Evolutionary conservation across 2,113 vertebrate genomes (phyloP), one percentile per base, ranked within the genome.

Genomic region (Colistium nudipinnis): DNA sequence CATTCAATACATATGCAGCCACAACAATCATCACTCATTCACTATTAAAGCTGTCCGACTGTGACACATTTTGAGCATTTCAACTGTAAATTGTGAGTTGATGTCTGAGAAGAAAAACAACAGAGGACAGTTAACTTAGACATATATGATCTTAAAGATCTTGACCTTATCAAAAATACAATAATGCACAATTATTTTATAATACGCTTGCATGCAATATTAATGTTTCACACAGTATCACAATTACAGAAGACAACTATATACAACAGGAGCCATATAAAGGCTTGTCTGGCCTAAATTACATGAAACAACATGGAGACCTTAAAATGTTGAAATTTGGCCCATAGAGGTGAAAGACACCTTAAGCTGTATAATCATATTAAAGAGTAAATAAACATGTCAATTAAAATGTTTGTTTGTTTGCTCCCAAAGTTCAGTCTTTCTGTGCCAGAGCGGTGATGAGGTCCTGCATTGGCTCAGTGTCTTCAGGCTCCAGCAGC

Each of bases 401-500:
- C 22, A 9, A 2, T 4, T 27, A 5, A 39, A 39, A 39, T 63
- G 45, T 59, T 19, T 30, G 38, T 49, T 9, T 31, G 45, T 62
- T 27, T 62, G 62, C n/a, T 62, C 43, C 62, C 56, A 19, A 56
- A 55, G 54, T 65, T 57, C 57, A 61, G 64, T n/a, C 22, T 31
- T 81, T 53, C 48, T 35, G 71, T 61, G 54, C 56, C 49, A 95
- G 86, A 63, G 89, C 86, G 1, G 55, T 52, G 76, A 94, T 92
- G 59, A 95, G 89, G 79, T 94, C 93, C 75, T 91, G 90, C 60
- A 94, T 80, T 0, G 92, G 88, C 27, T 90, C 88, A 0, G 79
- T 93, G 80, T 95, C 93, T 25, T 91, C 90, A 1, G 87, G 80
- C 11, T 94, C 93, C 74, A 95, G 81, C 72, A 95, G 88, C 6